Base-by-base conservation (phyloP, 92 coral and sea anemone species). In the Heliopora coerulea region DNA sequence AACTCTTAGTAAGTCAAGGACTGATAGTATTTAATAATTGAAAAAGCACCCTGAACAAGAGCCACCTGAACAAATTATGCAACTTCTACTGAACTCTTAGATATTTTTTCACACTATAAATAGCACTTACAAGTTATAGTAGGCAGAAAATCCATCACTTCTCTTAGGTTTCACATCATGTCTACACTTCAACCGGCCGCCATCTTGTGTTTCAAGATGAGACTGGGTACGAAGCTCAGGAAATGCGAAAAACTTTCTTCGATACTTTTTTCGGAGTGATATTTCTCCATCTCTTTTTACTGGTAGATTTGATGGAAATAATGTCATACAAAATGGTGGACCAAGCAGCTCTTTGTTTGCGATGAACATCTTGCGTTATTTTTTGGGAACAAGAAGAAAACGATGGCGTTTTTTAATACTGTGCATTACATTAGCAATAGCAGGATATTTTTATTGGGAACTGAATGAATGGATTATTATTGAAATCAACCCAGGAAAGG, bases 41-140 rank as follows among this genome's bases (percentile, higher is more conserved):
- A n/a, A n/a, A n/a, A n/a, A n/a, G n/a, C n/a, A n/a, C n/a, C n/a
- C n/a, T n/a, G n/a, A n/a, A n/a, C n/a, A n/a, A n/a, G n/a, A n/a
- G n/a, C n/a, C n/a, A n/a, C n/a, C n/a, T n/a, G n/a, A n/a, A n/a
- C n/a, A n/a, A n/a, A n/a, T n/a, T n/a, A n/a, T n/a, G n/a, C n/a
- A n/a, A n/a, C n/a, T n/a, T n/a, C n/a, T n/a, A n/a, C n/a, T n/a
- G n/a, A n/a, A n/a, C n/a, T n/a, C n/a, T n/a, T n/a, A n/a, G n/a
- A n/a, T n/a, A n/a, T n/a, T n/a, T n/a, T n/a, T n/a, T n/a, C n/a
- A n/a, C n/a, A n/a, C n/a, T n/a, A n/a, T n/a, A n/a, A n/a, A n/a
- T n/a, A n/a, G n/a, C n/a, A 80, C 96, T 81, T 59, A 89, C 96
- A 83, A 18, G 96, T 89, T 1, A 89, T 88, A 54, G 83, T 89